These are phyloP conservation scores for Bagarius yarrelli DNA, from an alignment of 2,113 vertebrate species.

Conservation along the genomic window DNA sequence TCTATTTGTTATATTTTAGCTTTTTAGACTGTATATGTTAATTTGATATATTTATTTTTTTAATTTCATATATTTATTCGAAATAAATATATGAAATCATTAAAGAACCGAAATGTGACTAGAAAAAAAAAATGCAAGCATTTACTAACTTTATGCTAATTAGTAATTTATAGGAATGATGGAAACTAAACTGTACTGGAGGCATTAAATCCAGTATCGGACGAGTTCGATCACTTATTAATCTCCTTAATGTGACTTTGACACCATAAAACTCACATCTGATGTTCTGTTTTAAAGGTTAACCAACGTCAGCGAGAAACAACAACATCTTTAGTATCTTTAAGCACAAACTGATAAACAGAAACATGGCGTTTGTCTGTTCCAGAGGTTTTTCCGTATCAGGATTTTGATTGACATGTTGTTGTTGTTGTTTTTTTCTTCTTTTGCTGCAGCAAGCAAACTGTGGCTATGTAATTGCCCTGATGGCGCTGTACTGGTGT, in stretches of 20 bases:
- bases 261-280: slow-evolving; percentile 15
- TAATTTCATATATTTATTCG: too few species aligned
- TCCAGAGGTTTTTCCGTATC: neutral
- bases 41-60: too few species aligned
- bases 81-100: too few species aligned
- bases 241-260: neutral
- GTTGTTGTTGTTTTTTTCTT: neutral
- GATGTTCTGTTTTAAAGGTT: slow-evolving; percentile 46
- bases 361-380: neutral
- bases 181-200: neutral
- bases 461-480: slow-evolving; percentile 82
- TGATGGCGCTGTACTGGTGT: slow-evolving; percentile 93
- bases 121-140: too few species aligned
- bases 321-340: neutral
- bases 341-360: neutral
- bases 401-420: neutral
- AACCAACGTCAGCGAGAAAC: neutral
- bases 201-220: neutral
- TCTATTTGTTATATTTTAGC: too few species aligned
- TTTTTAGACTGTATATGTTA: too few species aligned
- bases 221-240: neutral
- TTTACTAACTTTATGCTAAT: too few species aligned
- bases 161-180: too few species aligned
- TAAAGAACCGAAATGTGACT: too few species aligned
- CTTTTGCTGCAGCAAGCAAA: slow-evolving; percentile 73